Percentiles rank a stretch among this genome's conserved stretches.
phyloP scores from a whole-genome alignment of 2,797 vertebrate species.

The Sebastiscus albofasciatus region DNA sequence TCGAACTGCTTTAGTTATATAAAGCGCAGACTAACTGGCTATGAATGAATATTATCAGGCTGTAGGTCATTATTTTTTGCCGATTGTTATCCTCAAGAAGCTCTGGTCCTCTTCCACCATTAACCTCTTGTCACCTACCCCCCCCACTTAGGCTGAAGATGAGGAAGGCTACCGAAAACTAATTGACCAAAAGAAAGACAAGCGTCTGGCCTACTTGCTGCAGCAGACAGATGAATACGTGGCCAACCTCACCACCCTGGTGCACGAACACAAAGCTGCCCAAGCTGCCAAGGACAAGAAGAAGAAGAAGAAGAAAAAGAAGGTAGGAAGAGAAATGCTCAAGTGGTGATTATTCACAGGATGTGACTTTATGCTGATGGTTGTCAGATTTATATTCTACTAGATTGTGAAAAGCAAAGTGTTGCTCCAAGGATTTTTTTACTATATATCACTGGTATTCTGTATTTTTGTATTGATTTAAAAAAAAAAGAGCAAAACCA shows the following conservation, averaged over 20 bases:
- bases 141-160: slow-evolving; percentile 89
- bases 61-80: background rate
- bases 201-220: slow-evolving; percentile 94
- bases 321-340: slow-evolving; percentile 80
- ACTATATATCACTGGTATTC: background rate
- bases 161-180: slow-evolving; percentile 97
- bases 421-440: background rate
- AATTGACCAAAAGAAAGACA: slow-evolving; percentile 98
- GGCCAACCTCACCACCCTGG: slow-evolving; percentile 94
- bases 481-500: background rate
- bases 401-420: background rate
- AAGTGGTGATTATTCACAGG: background rate
- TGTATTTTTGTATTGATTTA: background rate
- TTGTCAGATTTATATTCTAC: background rate
- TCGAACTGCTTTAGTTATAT: background rate
- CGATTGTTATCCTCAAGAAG: background rate
- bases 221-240: slow-evolving; percentile 97
- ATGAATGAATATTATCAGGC: too few relatives aligned
- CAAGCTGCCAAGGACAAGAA: slow-evolving; percentile 98
- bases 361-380: background rate
- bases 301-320: slow-evolving; percentile 91
- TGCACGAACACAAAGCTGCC: slow-evolving; percentile 97
- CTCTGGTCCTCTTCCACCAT: background rate
- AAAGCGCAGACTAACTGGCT: too few relatives aligned
- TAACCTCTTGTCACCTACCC: background rate